These are phyloP conservation scores for Caenorhabditis imperialis DNA, from an alignment of 2,888 invertebrate species.

Conservation along the genomic window DNA sequence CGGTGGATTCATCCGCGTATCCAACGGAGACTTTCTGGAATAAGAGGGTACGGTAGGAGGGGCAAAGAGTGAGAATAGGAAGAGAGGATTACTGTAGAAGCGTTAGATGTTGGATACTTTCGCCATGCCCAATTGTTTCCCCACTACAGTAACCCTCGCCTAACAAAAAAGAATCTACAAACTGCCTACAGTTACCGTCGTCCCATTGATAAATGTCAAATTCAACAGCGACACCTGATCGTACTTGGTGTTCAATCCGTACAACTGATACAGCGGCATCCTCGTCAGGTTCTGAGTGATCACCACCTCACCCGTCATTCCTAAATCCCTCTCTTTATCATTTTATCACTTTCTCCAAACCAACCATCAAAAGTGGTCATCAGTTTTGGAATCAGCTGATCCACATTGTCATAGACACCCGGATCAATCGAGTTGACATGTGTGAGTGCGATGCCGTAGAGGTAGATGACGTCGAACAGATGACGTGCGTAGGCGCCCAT, in stretches of 20 bases:
- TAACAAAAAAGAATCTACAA: too few species aligned
- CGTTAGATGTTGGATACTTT: neutral
- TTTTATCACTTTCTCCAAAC: neutral
- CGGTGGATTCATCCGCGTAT: conserved; percentile 14
- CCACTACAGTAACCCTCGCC: too few species aligned
- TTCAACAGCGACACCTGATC: conserved; percentile 51
- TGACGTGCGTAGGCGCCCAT: conserved; percentile 58
- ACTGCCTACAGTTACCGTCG: conserved; percentile 37
- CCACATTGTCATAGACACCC: conserved; percentile 22
- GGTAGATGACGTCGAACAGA: conserved; percentile 67
- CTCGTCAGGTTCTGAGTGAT: conserved; percentile 47
- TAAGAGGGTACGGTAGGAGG: neutral
- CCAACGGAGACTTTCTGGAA: conserved; percentile 18
- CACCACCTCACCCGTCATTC: conserved; percentile 55
- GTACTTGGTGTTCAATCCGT: conserved; percentile 36
- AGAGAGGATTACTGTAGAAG: neutral
- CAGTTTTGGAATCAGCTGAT: conserved; percentile 4
- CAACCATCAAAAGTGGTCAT: conserved; percentile 27
- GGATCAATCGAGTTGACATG: conserved; percentile 21
- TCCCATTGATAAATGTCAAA: conserved; percentile 42
- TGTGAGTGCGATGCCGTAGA: conserved; percentile 63
- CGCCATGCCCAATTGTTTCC: neutral
- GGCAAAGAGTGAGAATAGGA: neutral
- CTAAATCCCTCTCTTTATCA: conserved; percentile 15
- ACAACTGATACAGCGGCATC: conserved; percentile 52